These are phyloP conservation scores for Spheniscus humboldti DNA, from an alignment of 2,797 vertebrate genomes.

Conservation along the genomic window DNA sequence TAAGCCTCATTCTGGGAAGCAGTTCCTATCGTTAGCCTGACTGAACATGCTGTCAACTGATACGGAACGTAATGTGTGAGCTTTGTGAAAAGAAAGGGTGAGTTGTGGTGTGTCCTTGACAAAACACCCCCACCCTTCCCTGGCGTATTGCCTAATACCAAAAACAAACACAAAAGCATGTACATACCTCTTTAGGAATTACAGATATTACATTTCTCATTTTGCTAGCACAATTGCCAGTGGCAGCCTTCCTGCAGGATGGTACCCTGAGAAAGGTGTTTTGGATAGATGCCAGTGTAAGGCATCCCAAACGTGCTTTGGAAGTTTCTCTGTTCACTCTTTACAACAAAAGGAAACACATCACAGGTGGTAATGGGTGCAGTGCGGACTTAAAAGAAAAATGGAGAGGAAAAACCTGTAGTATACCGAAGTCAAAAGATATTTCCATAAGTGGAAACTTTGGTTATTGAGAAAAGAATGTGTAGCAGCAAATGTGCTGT, in stretches of 20 bases:
- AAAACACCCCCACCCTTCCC: neutral
- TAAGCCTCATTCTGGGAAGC: neutral
- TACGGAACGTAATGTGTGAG: neutral
- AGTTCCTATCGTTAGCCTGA: neutral
- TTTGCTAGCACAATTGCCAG: neutral
- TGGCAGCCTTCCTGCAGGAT: neutral
- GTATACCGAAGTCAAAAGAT: neutral
- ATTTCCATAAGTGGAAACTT: neutral
- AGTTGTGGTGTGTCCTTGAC: neutral
- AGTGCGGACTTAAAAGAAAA: neutral
- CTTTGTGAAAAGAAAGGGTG: neutral
- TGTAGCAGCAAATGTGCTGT: neutral
- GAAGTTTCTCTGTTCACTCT: neutral
- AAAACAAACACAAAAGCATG: neutral
- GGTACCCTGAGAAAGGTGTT: neutral
- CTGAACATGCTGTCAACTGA: neutral
- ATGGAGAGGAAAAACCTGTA: neutral
- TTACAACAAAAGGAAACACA: neutral
- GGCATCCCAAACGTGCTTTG: neutral
- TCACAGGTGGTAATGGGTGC: neutral
- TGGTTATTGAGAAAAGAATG: neutral
- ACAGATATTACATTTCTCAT: neutral
- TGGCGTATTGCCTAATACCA: fast-evolving
- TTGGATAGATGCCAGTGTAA: neutral
- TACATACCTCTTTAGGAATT: neutral